Evolutionary conservation across 2,797 vertebrate species (phyloP).

Genomic region (Pelodytes ibericus): DNA sequence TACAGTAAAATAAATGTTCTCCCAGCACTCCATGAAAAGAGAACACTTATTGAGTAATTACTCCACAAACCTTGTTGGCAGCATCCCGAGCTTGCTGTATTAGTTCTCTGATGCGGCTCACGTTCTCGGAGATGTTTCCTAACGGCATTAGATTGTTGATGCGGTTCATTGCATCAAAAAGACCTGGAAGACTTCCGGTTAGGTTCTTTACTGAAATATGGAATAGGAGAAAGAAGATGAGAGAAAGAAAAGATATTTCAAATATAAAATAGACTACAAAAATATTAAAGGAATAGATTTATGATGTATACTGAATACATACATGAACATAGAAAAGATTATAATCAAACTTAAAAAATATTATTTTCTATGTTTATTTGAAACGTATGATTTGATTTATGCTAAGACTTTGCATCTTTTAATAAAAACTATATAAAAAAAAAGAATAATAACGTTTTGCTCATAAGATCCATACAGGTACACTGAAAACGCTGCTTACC

Average conservation of each 20-base stretch:
- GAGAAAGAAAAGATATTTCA: too few relatives aligned
- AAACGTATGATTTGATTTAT: too few relatives aligned
- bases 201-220: conserved; percentile 81
- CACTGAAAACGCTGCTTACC: conserved; percentile 64
- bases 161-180: conserved; percentile 84
- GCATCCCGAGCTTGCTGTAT: conserved; percentile 92
- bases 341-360: too few relatives aligned
- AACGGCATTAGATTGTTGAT: conserved; percentile 81
- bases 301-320: too few relatives aligned
- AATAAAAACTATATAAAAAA: too few relatives aligned
- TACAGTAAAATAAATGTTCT: neutral
- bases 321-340: too few relatives aligned
- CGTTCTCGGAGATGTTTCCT: conserved; percentile 86
- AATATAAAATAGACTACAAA: too few relatives aligned
- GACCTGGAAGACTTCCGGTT: conserved; percentile 83
- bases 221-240: conserved; percentile 39
- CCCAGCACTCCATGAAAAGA: neutral
- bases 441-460: too few relatives aligned
- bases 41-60: neutral
- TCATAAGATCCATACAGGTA: too few relatives aligned
- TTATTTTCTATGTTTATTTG: too few relatives aligned
- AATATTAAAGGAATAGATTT: too few relatives aligned
- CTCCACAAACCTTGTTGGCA: conserved; percentile 84
- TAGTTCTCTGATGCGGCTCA: conserved; percentile 89
- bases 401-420: too few relatives aligned